phyloP scores from a whole-genome alignment of 2,113 vertebrate genomes.

The Pteronura brasiliensis region DNA sequence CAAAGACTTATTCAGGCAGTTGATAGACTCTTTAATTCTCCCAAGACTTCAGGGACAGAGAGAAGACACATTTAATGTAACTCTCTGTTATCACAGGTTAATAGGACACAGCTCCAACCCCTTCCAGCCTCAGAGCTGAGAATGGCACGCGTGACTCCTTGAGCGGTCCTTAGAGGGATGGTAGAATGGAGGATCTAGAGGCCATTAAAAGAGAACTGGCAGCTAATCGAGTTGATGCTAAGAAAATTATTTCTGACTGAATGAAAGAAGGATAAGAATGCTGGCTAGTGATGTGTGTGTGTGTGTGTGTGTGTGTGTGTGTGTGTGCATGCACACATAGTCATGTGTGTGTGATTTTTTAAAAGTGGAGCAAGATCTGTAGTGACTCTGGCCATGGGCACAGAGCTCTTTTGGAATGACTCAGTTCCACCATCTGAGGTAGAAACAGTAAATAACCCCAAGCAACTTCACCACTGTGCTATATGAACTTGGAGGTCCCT shows the following conservation, averaged over 20 bases:
- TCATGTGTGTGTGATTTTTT: not conserved
- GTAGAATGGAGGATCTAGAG: not conserved
- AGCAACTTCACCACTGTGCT: not conserved
- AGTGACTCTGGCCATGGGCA: not conserved
- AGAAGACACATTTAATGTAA: not conserved
- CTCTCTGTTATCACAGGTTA: not conserved
- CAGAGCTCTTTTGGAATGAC: not conserved
- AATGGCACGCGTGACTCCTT: not conserved
- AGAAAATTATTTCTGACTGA: not conserved
- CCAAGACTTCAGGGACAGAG: not conserved
- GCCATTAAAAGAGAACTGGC: not conserved
- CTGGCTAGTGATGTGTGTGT: not conserved
- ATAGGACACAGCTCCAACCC: not conserved
- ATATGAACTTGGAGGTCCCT: not conserved
- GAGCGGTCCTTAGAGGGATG: not conserved
- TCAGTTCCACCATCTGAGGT: not conserved
- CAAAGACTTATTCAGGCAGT: not conserved
- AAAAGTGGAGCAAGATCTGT: not conserved
- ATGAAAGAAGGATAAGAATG: not conserved
- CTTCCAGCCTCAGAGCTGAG: not conserved
- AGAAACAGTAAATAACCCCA: not conserved
- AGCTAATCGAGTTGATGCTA: not conserved
- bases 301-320: not conserved
- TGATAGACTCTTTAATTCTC: not conserved
- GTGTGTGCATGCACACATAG: too few relatives aligned